Evolutionary conservation across 2,113 vertebrate genomes (phyloP), one percentile per base, ranked within the genome.

Genomic region (Brevimyrus niger): DNA sequence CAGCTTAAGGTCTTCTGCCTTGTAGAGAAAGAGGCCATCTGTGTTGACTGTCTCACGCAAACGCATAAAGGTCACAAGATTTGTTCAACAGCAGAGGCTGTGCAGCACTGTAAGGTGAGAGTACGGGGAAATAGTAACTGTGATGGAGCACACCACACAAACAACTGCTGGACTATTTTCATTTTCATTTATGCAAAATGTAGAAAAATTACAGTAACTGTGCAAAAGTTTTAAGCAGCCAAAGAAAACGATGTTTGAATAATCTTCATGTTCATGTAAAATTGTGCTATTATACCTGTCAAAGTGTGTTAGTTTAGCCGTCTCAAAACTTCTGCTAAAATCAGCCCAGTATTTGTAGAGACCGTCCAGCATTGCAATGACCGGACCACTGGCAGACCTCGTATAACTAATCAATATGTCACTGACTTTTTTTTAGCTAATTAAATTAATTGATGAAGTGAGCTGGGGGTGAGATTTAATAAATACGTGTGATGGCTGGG

Each of bases 1-100:
- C 91, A 87, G 48, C 53, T 92, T 6, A 83, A 88, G 44, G 83
- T 88, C 73, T 91, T 90, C 73, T 92, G 91, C 31, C 50, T 90
- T 76, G 90, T 73, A 15, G 90, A 47, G 7, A 17, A 80, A 5
- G 15, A 80, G 61, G 42, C 47, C 7, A 9, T 82, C 15, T 88
- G 88, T 31, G 88, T 80, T 8, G 47, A 88, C n/a, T 88, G 88
- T 35, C 65, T 88, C 15, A 88, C 53, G 8, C 19, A 44, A 46
- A n/a, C 19, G 23, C 87, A 88, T 51, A 46, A 65, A 42, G 42
- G 61, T n/a, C 87, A 88, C 87, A 69, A 46, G 53, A 65, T 88
- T 42, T 88, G 53, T n/a, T 35, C 53, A 5, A 88, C 50, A 47
- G 55, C 3, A 38, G 87, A 88, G 55, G 38, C 55, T 88, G 55